Base-by-base conservation (phyloP, 2,888 invertebrate species). In the Philereme vetulata region DNA sequence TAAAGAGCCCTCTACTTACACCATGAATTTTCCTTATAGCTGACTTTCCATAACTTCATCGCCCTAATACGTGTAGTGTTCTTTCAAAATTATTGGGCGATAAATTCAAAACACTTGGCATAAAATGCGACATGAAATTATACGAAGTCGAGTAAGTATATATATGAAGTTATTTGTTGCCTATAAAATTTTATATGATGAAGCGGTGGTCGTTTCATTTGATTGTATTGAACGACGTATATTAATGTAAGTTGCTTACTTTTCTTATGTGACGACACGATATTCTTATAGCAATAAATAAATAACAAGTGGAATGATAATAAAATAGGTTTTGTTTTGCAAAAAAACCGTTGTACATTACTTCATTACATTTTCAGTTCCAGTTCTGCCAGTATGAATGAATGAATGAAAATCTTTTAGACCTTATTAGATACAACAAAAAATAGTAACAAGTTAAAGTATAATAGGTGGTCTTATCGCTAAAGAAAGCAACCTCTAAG, bases 141-240 rank as follows among this genome's bases (percentile, higher is more conserved):
- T 72, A 70, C 63, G 51, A 55, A 60, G 57, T 46, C 43, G 42
- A 53, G 51, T 35, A 21, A 21, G n/a, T n/a, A n/a, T n/a, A n/a
- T n/a, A 55, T 54, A 67, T 57, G 52, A 66, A 68, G 65, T 70
- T 76, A 74, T 75, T 78, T 72, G 71, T 72, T 60, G 69, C 63
- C 72, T 59, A 74, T 76, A 78, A 78, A 75, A 71, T 51, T 67
- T 72, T 75, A 75, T 75, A 72, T 62, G 74, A 67, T 60, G 52
- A 59, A 68, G 64, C 70, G 70, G 64, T 65, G 67, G 66, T 65
- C 64, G 51, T 75, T 66, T 65, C 66, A 64, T 76, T 72, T 67
- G 72, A 72, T 75, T 74, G 72, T 71, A 69, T 66, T 63, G 62
- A 67, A 64, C 62, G 64, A 55, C 51, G 51, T 55, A 50, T 57